A percentile compares a stretch with the other conserved stretches of the same genome.
phyloP scores from a whole-genome alignment of 2,797 vertebrate species.

The Cephalopachus bancanus region DNA sequence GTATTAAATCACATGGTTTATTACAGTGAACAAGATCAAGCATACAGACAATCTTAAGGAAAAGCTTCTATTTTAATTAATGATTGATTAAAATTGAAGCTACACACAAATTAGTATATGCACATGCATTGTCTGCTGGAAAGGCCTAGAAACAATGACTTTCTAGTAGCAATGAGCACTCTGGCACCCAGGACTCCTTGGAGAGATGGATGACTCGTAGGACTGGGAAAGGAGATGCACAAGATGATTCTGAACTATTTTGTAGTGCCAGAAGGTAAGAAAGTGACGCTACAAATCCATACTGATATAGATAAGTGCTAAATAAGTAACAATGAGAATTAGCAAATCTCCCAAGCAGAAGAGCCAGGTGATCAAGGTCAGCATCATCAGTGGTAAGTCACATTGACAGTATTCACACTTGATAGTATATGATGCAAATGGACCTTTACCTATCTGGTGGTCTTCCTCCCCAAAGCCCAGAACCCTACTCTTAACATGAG shows the following conservation, averaged over 20 bases:
- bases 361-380: neutral
- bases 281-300: neutral
- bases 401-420: neutral
- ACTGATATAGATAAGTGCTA: neutral
- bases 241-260: too few species aligned
- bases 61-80: neutral
- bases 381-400: neutral
- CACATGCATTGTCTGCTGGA: neutral
- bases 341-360: neutral
- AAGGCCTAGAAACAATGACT: neutral
- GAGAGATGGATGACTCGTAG: neutral
- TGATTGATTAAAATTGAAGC: neutral
- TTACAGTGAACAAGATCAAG: neutral
- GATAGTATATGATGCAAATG: neutral
- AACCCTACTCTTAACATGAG: neutral
- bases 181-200: neutral
- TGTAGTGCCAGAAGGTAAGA: neutral
- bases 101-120: neutral
- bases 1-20: neutral
- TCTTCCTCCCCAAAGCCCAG: neutral
- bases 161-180: fast-evolving
- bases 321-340: neutral
- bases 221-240: neutral
- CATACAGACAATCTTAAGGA: neutral
- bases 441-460: neutral